These are phyloP conservation scores for Tychaedon coryphoeus DNA, from an alignment of 2,113 vertebrate species.

Conservation along the genomic window DNA sequence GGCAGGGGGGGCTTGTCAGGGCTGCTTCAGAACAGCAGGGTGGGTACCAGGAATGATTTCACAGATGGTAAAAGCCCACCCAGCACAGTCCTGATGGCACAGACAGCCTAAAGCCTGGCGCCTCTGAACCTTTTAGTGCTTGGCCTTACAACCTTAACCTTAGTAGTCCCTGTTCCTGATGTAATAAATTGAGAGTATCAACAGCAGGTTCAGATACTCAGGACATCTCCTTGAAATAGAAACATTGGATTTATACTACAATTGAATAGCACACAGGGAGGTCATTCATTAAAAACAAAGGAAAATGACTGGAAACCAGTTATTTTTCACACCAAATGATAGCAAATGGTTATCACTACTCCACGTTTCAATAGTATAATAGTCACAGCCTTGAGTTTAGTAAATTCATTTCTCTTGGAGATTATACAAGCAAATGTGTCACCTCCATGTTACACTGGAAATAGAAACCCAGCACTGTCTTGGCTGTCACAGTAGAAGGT, in stretches of 20 bases:
- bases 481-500: background rate
- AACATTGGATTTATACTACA: slow-evolving; percentile 7
- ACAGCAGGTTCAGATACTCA: background rate
- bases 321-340: background rate
- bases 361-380: background rate
- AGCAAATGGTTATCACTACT: background rate
- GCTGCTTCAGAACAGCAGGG: background rate
- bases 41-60: background rate
- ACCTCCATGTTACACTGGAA: background rate
- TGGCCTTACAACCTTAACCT: background rate
- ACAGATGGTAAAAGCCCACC: background rate
- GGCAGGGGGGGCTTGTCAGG: background rate
- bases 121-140: background rate
- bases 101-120: background rate
- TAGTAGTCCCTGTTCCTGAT: background rate
- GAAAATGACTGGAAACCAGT: background rate
- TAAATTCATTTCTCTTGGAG: background rate
- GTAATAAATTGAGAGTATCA: background rate
- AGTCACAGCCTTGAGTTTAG: background rate
- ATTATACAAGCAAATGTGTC: background rate
- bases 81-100: background rate
- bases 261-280: background rate
- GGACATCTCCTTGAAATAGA: background rate
- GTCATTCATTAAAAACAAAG: background rate
- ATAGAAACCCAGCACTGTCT: background rate